Conservation (phyloP, 2,888 invertebrate species). For the Sabatieria punctata region DNA sequence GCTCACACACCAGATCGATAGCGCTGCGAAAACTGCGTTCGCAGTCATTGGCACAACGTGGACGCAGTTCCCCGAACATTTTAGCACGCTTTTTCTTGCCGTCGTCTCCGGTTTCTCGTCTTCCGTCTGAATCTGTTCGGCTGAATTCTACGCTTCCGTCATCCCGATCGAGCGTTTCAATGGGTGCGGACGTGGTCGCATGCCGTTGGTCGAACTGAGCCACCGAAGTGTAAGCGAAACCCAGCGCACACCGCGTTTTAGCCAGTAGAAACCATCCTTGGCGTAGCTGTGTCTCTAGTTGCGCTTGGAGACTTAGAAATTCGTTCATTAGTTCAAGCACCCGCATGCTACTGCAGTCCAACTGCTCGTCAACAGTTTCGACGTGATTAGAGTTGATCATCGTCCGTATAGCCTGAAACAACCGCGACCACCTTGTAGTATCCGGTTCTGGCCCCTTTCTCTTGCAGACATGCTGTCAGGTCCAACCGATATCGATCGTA, state of each 20-base stretch:
- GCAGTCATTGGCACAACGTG: neutral
- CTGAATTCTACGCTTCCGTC: neutral
- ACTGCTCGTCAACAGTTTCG: too few relatives aligned
- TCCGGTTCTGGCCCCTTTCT: too few relatives aligned
- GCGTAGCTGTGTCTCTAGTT: neutral
- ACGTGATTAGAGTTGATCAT: too few relatives aligned
- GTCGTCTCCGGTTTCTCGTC: neutral
- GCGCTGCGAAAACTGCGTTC: neutral
- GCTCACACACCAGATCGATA: neutral
- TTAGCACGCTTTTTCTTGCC: too few relatives aligned
- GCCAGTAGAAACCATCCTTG: neutral
- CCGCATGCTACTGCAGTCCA: too few relatives aligned
- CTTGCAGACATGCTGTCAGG: too few relatives aligned
- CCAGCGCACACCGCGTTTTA: neutral
- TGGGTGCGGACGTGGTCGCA: too few relatives aligned
- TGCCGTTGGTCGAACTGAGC: neutral
- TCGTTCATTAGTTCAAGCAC: neutral
- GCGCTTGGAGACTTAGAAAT: neutral
- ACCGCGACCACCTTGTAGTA: too few relatives aligned
- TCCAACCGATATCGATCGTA: too few relatives aligned
- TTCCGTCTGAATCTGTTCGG: neutral
- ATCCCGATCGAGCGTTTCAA: too few relatives aligned
- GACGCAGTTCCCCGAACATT: neutral
- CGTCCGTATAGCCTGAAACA: too few relatives aligned
- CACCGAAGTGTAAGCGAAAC: neutral